A percentile compares a stretch with the other conserved stretches of the same genome.
phyloP scores from a whole-genome alignment of 1,140 invertebrate species.

The Myzus persicae region DNA sequence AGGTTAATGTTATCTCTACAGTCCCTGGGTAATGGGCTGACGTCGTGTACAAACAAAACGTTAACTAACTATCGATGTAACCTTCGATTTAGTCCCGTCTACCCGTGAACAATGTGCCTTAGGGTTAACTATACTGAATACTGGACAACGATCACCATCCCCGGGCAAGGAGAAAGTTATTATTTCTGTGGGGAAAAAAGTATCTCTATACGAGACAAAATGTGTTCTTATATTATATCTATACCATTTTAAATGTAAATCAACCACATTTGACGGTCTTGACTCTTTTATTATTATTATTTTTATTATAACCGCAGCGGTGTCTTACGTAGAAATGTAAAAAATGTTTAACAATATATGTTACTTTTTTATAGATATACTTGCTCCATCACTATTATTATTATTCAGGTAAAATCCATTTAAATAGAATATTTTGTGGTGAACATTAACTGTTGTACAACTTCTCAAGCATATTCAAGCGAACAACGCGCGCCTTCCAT shows the following conservation, averaged over 20 bases:
- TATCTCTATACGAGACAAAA: not conserved
- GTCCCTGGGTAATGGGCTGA: not conserved
- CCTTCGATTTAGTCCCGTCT: not conserved
- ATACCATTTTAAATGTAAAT: not conserved
- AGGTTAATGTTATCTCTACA: not conserved
- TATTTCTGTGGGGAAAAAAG: not conserved
- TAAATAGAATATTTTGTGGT: not conserved
- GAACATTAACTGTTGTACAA: not conserved
- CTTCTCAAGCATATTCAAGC: not conserved
- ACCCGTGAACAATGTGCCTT: not conserved
- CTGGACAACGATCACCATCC: too few species aligned
- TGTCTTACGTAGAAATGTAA: not conserved
- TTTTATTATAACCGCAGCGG: not conserved
- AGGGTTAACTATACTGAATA: not conserved
- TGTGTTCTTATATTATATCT: too few species aligned
- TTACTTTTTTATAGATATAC: not conserved
- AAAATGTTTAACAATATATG: not conserved
- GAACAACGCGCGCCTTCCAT: not conserved
- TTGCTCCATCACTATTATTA: not conserved
- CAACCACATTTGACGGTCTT: not conserved
- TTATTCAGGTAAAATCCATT: not conserved
- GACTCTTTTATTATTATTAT: not conserved
- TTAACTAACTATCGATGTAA: not conserved
- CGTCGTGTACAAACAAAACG: not conserved
- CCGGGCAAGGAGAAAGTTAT: not conserved